Conservation (phyloP, 2,888 invertebrate species). For the Drepanosiphum platanoidis region DNA sequence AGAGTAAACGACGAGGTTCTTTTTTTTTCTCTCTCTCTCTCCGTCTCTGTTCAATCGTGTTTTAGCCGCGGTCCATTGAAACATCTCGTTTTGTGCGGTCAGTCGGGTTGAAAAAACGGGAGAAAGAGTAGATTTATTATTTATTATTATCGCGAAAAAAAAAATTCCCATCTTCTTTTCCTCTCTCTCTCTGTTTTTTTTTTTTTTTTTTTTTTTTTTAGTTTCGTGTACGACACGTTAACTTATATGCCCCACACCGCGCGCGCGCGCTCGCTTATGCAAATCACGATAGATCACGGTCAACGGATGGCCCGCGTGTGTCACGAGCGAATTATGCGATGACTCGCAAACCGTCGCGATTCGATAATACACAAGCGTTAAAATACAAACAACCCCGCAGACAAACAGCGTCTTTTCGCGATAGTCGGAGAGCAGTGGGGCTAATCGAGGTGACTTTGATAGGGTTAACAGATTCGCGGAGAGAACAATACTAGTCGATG, state of each 20-base stretch:
- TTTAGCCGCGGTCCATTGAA: constrained; percentile 9
- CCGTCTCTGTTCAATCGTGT: not conserved
- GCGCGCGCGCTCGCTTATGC: not conserved
- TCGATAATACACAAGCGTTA: too few species aligned
- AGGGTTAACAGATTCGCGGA: too few species aligned
- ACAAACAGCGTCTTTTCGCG: too few species aligned
- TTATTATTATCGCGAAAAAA: constrained; percentile 4
- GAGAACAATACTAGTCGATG: too few species aligned
- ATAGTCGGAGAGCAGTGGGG: too few species aligned
- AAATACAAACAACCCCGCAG: too few species aligned
- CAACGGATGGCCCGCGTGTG: constrained; percentile 12
- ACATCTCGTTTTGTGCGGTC: constrained; percentile 1
- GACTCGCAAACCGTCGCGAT: too few species aligned
- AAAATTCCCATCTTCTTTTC: too few species aligned
- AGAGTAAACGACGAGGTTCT: constrained; percentile 12
- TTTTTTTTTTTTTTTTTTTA: not conserved
- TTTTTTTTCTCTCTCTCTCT: not conserved
- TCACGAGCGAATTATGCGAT: not conserved
- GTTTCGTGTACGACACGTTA: not conserved
- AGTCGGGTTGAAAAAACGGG: not conserved
- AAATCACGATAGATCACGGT: constrained; percentile 49
- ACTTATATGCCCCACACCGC: constrained; percentile 38
- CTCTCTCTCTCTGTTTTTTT: too few species aligned
- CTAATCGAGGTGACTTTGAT: too few species aligned
- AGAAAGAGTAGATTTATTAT: constrained; percentile 19